phyloP scores from a whole-genome alignment of 2,797 vertebrate genomes.

The Hydrophis major region DNA sequence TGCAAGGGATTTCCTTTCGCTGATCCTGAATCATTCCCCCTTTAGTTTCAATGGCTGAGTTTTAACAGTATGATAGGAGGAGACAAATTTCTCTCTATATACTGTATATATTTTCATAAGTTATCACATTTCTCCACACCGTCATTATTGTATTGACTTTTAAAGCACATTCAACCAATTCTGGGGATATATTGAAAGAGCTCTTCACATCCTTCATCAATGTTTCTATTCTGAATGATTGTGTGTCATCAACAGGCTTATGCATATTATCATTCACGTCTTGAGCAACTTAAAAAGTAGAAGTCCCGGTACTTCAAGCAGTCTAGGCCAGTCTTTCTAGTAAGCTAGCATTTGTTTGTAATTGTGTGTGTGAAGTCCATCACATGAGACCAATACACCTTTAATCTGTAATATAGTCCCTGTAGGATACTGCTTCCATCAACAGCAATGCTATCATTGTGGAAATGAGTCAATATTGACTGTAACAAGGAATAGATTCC shows the following conservation, averaged over 20 bases:
- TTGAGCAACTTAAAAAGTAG: neutral
- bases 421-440: neutral
- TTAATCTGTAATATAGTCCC: neutral
- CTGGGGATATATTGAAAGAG: neutral
- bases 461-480: too few relatives aligned
- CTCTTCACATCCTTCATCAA: neutral
- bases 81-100: neutral
- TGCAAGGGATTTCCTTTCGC: neutral
- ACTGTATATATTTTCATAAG: neutral
- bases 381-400: neutral
- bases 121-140: neutral
- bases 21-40: neutral
- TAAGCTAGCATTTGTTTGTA: neutral
- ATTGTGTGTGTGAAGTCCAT: neutral
- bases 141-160: neutral
- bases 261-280: neutral
- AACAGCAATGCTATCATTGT: too few relatives aligned
- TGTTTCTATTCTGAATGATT: neutral
- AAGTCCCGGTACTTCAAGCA: neutral
- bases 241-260: neutral
- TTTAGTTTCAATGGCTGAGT: neutral
- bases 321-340: neutral
- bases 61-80: neutral
- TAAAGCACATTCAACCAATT: neutral
- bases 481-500: neutral